Conservation (phyloP, 2,888 invertebrate species). For the Laothoe populi region DNA sequence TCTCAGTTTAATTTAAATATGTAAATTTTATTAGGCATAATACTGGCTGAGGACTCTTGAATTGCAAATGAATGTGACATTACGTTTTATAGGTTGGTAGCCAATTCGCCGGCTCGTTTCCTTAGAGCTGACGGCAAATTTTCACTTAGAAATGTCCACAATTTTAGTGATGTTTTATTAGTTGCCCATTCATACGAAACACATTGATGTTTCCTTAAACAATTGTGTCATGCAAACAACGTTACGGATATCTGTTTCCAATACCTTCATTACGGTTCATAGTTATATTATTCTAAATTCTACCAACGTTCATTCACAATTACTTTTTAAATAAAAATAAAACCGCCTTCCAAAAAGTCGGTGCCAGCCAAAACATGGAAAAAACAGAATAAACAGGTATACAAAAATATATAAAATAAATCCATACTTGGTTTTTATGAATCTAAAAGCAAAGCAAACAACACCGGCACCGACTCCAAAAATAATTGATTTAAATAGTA, state of each 20-base stretch:
- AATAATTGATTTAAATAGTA: too few relatives aligned
- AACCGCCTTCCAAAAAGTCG: too few relatives aligned
- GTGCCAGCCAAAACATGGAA: too few relatives aligned
- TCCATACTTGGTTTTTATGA: too few relatives aligned
- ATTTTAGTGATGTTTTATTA: slow-evolving; percentile 66
- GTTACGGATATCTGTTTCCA: background rate
- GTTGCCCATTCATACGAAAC: slow-evolving; percentile 47
- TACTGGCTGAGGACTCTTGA: slow-evolving; percentile 81
- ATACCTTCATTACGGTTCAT: background rate
- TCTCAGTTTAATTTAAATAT: slow-evolving; percentile 84
- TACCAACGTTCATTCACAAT: background rate
- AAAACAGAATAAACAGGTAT: too few relatives aligned
- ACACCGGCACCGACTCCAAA: too few relatives aligned
- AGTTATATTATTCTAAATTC: background rate
- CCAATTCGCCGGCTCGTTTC: slow-evolving; percentile 80
- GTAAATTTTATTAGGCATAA: slow-evolving; percentile 85
- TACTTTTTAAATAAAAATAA: too few relatives aligned
- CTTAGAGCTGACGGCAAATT: slow-evolving; percentile 74
- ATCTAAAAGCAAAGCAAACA: too few relatives aligned
- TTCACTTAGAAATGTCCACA: slow-evolving; percentile 71
- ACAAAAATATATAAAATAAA: too few relatives aligned
- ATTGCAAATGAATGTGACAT: slow-evolving; percentile 84
- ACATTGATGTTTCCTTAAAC: slow-evolving; percentile 31
- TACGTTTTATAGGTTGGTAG: slow-evolving; percentile 83
- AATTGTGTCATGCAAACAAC: background rate